Base-by-base conservation (phyloP, 2,797 vertebrate genomes). In the Amazonetta brasiliensis region DNA sequence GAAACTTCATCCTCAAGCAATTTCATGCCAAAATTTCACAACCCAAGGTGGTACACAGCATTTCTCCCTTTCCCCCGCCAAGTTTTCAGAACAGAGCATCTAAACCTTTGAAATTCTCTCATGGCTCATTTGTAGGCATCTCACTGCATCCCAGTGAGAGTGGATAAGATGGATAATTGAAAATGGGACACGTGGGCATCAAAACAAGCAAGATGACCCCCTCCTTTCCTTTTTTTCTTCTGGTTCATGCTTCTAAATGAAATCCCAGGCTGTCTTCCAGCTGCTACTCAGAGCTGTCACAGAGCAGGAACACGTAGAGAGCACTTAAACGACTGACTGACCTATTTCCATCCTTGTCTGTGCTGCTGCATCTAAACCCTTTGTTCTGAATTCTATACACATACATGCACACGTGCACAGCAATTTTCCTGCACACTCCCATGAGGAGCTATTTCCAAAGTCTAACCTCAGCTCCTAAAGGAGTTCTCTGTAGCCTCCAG, bases 221-320 rank as follows among this genome's bases (percentile, higher is more conserved):
- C 80, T 92, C 81, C 74, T 89, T 89, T 74, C 48, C 84, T 60
- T 64, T 87, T 87, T 72, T 88, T 90, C 81, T 93, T 88, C 59
- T 90, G 71, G 87, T 90, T 91, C 87, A 46, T 0, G 12, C 48
- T 92, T 95, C 88, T 80, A 89, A 94, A 92, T 85, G 88, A 94
- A 97, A 95, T 96, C 95, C 95, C 94, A 94, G 86, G 90, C 92
- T 96, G 94, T 90, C 80, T 94, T 94, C 95, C 91, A 94, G 30
- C 67, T 54, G 87, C 85, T 90, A 2, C 95, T 92, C 87, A 21
- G 92, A 94, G 88, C 92, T 91, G 96, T 84, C 94, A 96, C 88
- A 43, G 80, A 64, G 90, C 60, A 84, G 92, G 64, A 91, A 58
- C 95, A 94, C 3, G 11, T 16, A 88, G 73, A 91, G 80, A 96